phyloP scores from a whole-genome alignment of 2,888 invertebrate species.

The Drosophila trichaetosa region DNA sequence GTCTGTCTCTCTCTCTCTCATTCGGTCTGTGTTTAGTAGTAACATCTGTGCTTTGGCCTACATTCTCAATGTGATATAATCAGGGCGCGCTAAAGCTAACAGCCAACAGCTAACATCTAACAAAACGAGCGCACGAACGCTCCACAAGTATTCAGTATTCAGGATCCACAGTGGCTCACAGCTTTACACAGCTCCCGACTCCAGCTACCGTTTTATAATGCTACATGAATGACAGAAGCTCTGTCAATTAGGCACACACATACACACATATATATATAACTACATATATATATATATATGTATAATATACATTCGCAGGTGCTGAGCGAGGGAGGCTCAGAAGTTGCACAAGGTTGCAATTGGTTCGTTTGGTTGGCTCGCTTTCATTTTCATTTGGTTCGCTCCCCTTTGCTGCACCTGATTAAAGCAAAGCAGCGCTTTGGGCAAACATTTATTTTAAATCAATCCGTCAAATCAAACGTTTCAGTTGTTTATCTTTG shows the following conservation, averaged over 20 bases:
- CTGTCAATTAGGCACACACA: conserved; percentile 61
- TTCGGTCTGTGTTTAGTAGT: conserved; percentile 30
- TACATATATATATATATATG: neutral
- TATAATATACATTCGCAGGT: neutral
- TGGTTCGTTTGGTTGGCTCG: conserved; percentile 36
- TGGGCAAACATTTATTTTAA: conserved; percentile 51
- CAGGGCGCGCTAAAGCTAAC: conserved; percentile 75
- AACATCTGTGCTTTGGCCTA: conserved; percentile 78
- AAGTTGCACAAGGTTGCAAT: conserved; percentile 52
- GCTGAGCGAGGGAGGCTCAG: conserved; percentile 19
- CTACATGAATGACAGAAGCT: conserved; percentile 57
- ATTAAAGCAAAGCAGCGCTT: conserved; percentile 34
- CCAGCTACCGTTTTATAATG: conserved; percentile 7
- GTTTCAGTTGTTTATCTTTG: conserved; percentile 21
- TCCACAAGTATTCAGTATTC: conserved; percentile 77
- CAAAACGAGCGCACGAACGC: conserved; percentile 63
- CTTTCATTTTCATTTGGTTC: conserved; percentile 59
- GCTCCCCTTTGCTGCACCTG: conserved; percentile 41
- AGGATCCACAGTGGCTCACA: conserved; percentile 32
- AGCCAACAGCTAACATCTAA: conserved; percentile 52
- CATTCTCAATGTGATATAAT: conserved; percentile 79
- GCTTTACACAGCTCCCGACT: conserved; percentile 34
- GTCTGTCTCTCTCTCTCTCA: conserved; percentile 2
- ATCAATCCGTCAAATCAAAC: conserved; percentile 53
- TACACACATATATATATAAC: conserved; percentile 16